Conservation (phyloP, 1,140 invertebrate genomes). For the Pseudomyrmex flavicornis region DNA sequence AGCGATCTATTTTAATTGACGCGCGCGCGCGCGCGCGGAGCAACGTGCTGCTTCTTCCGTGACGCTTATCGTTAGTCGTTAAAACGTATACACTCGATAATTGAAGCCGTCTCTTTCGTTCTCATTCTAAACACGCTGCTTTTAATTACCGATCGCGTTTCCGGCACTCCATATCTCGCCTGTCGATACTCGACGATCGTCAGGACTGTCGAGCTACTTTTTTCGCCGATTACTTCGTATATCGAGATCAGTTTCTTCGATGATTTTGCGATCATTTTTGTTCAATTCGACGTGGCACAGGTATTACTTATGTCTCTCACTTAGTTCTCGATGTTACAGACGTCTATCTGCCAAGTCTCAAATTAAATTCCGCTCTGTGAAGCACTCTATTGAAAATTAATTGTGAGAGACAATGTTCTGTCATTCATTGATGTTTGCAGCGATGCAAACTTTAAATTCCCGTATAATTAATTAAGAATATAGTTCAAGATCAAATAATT, state of each 20-base stretch:
- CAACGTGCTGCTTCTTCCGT: constrained; percentile 40
- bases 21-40: constrained; percentile 22
- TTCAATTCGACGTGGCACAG: constrained; percentile 1
- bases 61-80: constrained; percentile 53
- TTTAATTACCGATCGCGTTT: constrained; percentile 52
- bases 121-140: constrained; percentile 42
- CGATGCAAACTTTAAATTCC: too few relatives aligned
- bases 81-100: constrained; percentile 48
- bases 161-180: constrained; percentile 27
- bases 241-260: constrained; percentile 4
- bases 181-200: constrained; percentile 13
- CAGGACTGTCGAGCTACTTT: constrained; percentile 30
- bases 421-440: too few relatives aligned
- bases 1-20: constrained; percentile 61
- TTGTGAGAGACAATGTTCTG: not conserved
- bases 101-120: constrained; percentile 47
- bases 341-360: not conserved
- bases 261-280: constrained; percentile 5
- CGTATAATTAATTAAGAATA: too few relatives aligned
- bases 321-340: not conserved
- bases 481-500: too few relatives aligned
- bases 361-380: not conserved
- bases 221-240: constrained; percentile 16
- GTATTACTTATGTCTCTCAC: not conserved
- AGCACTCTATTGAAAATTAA: not conserved